Evolutionary conservation across 2,797 vertebrate genomes (phyloP).

Genomic region (Labeo calbasu): DNA sequence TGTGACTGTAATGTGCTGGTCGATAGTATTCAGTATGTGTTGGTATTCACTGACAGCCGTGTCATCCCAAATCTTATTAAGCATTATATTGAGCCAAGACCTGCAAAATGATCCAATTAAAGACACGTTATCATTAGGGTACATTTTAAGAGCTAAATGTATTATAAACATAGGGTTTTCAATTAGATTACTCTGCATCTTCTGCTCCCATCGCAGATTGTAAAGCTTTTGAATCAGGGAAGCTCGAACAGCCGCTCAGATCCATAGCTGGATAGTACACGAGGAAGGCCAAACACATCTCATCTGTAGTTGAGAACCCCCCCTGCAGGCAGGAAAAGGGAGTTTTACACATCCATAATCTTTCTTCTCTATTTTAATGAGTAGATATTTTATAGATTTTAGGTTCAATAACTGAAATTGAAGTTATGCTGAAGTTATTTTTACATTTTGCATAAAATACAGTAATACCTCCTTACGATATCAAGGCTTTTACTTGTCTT

Average conservation of each 20-base stretch:
- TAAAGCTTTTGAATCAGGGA: constrained; percentile 32
- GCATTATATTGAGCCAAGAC: constrained; percentile 45
- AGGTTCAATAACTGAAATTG: no score
- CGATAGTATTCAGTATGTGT: constrained; percentile 57
- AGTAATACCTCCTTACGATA: no score
- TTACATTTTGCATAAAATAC: no score
- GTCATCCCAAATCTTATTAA: constrained; percentile 28
- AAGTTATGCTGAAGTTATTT: no score
- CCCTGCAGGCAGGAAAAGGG: constrained; percentile 60
- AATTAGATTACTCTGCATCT: background rate
- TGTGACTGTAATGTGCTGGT: constrained; percentile 27
- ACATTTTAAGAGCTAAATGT: background rate
- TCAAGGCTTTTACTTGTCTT: no score
- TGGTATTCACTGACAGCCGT: constrained; percentile 62
- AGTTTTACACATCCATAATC: background rate
- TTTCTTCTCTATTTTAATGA: background rate
- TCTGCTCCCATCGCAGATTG: background rate
- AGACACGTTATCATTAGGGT: background rate
- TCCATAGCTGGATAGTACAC: constrained; percentile 72
- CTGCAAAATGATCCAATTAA: constrained; percentile 36
- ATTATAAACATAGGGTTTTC: background rate
- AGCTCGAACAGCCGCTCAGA: constrained; percentile 65
- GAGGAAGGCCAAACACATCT: constrained; percentile 80
- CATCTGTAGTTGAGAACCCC: constrained; percentile 68
- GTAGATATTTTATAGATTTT: no score